Base-by-base conservation (phyloP, 2,888 invertebrate species). In the Apodemia mormo region DNA sequence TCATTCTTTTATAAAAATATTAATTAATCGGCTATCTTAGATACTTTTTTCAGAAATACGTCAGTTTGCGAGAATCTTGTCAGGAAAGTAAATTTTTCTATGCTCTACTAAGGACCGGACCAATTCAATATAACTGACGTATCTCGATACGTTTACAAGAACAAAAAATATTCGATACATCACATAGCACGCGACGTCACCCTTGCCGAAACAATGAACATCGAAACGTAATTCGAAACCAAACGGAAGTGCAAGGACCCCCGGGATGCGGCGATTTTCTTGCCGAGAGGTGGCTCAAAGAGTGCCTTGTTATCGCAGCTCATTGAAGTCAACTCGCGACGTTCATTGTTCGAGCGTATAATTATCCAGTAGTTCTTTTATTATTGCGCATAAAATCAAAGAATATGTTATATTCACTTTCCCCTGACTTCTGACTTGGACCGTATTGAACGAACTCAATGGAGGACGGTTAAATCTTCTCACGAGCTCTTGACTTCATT, bases 381-480 rank as follows among this genome's bases (percentile, higher is more conserved):
- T 92, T 90, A 89, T 92, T 85, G 84, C 82, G 82, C 82, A 52
- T 52, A 52, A 81, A 90, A 89, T 90, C 89, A 90, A 89, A 92
- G 90, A 92, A 92, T 91, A 92, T 92, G 92, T 83, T 90, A 83
- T 85, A 84, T 85, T 52, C 52, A 52, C 82, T 85, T 87, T 84
- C 87, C 91, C 90, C 89, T 89, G 91, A 92, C 87, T 91, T 90
- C 86, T 91, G 88, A 88, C 88, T 90, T 76, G 82, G 79, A 85
- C 79, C 87, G 82, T 89, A 89, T 89, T 90, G 88, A 80, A 14
- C 49, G 49, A 45, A 81, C 79, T 88, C 84, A 86, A 86, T 87
- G 79, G 82, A 85, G 85, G 87, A 92, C 93, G 92, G 93, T 93
- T 93, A 89, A 90, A 91, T 87, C 83, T 92, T 93, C 93, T 92